Conservation (phyloP, 2,113 vertebrate species). For the Corvus moneduloides region DNA sequence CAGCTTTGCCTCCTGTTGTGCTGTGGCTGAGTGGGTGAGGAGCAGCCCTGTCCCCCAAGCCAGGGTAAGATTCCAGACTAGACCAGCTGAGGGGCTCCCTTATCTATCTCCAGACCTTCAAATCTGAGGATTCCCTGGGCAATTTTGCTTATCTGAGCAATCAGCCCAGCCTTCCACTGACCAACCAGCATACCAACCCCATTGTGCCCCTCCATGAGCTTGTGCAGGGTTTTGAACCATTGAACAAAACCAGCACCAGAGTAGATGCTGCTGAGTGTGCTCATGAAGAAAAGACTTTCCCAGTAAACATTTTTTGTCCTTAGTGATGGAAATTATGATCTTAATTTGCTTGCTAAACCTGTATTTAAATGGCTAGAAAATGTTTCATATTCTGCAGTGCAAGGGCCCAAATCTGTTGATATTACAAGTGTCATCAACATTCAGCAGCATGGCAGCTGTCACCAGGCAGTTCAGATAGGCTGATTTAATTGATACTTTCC, state of each 20-base stretch:
- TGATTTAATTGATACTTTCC: constrained; percentile 68
- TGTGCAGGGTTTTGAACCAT: not conserved
- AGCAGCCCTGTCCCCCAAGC: not conserved
- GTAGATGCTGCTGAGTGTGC: not conserved
- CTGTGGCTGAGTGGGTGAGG: not conserved
- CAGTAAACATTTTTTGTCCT: not conserved
- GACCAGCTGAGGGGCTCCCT: not conserved
- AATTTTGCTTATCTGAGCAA: not conserved
- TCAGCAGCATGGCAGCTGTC: constrained; percentile 44
- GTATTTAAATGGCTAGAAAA: constrained; percentile 10
- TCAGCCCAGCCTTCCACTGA: not conserved
- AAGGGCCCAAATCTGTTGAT: constrained; percentile 47
- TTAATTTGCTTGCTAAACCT: constrained; percentile 4
- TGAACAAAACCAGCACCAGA: not conserved
- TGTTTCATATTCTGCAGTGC: constrained; percentile 23
- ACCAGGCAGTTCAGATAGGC: constrained; percentile 53
- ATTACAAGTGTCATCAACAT: constrained; percentile 19
- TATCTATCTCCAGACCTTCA: not conserved
- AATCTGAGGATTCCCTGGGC: not conserved
- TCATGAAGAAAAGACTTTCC: not conserved
- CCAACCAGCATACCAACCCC: rapidly evolving
- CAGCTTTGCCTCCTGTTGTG: not conserved
- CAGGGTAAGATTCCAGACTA: not conserved
- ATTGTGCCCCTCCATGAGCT: not conserved
- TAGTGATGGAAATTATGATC: not conserved